Conservation (phyloP, 2,113 vertebrate species). For the Oxygymnocypris stewartii region DNA sequence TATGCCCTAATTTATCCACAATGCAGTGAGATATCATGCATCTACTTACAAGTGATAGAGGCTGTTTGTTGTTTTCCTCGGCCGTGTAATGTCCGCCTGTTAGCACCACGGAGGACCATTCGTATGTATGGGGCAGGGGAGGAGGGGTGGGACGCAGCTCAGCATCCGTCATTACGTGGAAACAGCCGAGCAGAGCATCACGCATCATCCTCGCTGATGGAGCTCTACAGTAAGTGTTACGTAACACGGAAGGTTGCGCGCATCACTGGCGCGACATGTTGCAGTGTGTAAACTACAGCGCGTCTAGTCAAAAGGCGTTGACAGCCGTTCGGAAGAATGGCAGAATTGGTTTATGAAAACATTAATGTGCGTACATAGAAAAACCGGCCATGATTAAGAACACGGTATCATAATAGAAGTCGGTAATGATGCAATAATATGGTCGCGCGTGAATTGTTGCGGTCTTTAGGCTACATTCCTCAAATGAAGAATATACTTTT, state of each 20-base stretch:
- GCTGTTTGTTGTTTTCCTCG: conserved; percentile 33
- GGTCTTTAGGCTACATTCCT: neutral
- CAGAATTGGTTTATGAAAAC: neutral
- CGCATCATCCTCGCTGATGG: neutral
- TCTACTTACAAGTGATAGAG: conserved; percentile 25
- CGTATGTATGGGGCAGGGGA: neutral
- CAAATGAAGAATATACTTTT: neutral
- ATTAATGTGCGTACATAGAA: neutral
- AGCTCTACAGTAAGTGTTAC: neutral
- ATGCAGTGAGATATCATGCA: neutral
- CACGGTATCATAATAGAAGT: neutral
- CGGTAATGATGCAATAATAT: neutral
- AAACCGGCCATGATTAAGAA: neutral
- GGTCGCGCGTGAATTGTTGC: neutral
- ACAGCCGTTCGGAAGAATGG: neutral
- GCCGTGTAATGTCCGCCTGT: conserved; percentile 44
- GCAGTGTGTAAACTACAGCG: neutral
- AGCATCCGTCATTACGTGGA: conserved; percentile 43
- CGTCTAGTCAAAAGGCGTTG: neutral
- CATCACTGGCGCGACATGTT: neutral
- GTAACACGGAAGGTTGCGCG: neutral
- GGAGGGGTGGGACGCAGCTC: conserved; percentile 17
- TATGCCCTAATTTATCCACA: neutral
- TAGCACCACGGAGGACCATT: conserved; percentile 20
- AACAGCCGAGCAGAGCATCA: neutral